A percentile compares a stretch with the other conserved stretches of the same genome.
These are phyloP conservation scores for Macquaria australasica DNA, from an alignment of 2,113 vertebrate genomes.

Conservation along the genomic window DNA sequence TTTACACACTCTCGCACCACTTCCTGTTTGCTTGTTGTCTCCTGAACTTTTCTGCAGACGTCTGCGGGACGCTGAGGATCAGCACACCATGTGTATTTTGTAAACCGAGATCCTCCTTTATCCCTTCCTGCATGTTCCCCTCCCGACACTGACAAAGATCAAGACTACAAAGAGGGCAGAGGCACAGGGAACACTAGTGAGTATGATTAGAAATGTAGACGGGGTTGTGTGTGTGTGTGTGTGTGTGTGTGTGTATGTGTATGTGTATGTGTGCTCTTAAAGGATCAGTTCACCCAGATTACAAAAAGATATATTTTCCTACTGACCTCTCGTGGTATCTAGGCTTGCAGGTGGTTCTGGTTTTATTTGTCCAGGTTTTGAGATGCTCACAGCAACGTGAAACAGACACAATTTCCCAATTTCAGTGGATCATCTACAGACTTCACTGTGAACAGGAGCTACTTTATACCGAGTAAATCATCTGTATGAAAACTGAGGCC, in stretches of 20 bases:
- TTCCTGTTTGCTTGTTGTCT: constrained; percentile 41
- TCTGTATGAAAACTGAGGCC: background rate
- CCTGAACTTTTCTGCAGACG: constrained; percentile 21
- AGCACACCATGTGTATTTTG: constrained; percentile 36
- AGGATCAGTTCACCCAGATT: constrained; percentile 13
- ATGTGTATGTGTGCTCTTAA: constrained; percentile 3
- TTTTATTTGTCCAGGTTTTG: background rate
- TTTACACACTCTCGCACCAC: constrained; percentile 21
- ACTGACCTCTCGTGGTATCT: background rate
- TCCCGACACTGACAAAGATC: constrained; percentile 17
- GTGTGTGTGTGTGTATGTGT: background rate
- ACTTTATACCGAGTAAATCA: background rate
- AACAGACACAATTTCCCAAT: background rate
- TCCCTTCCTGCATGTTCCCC: constrained; percentile 53
- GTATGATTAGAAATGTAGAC: background rate
- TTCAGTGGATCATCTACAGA: background rate
- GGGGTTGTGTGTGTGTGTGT: background rate
- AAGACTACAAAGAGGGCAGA: constrained; percentile 1
- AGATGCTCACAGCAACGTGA: background rate
- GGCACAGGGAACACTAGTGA: constrained; percentile 24
- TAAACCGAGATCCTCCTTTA: constrained; percentile 22
- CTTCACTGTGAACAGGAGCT: background rate
- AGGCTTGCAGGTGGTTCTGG: background rate
- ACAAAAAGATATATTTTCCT: background rate
- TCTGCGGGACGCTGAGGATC: constrained; percentile 34